A percentile compares a stretch with the other conserved stretches of the same genome.
phyloP scores from a whole-genome alignment of 2,113 vertebrate species.

The Platichthys flesus region DNA sequence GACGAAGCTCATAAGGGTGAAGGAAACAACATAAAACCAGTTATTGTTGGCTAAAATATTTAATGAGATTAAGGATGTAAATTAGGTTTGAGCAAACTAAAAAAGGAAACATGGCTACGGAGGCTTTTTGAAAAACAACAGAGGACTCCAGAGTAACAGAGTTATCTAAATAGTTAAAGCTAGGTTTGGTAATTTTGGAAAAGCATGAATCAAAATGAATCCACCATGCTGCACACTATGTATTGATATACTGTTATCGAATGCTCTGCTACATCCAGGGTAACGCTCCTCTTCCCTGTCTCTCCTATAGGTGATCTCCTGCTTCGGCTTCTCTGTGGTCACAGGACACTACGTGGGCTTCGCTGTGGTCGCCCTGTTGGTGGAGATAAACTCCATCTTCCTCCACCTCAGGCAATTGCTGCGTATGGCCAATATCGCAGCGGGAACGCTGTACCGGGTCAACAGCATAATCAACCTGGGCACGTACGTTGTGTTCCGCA shows the following conservation, averaged over 20 bases:
- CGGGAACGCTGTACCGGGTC: conserved; percentile 83
- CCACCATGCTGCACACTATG: background rate
- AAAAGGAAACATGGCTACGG: too few relatives aligned
- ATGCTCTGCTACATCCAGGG: background rate
- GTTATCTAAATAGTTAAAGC: too few relatives aligned
- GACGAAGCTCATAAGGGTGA: too few relatives aligned
- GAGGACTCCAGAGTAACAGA: too few relatives aligned
- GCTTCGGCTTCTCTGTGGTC: conserved; percentile 86
- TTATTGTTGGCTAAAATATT: too few relatives aligned
- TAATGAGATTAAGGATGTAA: too few relatives aligned
- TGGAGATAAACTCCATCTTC: conserved; percentile 94
- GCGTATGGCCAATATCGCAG: conserved; percentile 84
- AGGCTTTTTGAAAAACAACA: too few relatives aligned
- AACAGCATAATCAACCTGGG: conserved; percentile 90
- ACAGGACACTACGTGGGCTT: conserved; percentile 86
- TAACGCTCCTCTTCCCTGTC: background rate
- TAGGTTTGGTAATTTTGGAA: too few relatives aligned
- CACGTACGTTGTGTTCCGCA: conserved; percentile 91
- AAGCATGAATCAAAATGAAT: background rate
- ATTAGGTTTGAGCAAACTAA: too few relatives aligned
- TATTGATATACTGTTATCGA: background rate
- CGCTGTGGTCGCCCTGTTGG: conserved; percentile 89
- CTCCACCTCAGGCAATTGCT: conserved; percentile 89
- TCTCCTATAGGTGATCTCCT: conserved; percentile 87
- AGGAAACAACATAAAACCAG: too few relatives aligned